These are phyloP conservation scores for Tichodroma muraria DNA, from an alignment of 2,113 vertebrate species.

Conservation along the genomic window DNA sequence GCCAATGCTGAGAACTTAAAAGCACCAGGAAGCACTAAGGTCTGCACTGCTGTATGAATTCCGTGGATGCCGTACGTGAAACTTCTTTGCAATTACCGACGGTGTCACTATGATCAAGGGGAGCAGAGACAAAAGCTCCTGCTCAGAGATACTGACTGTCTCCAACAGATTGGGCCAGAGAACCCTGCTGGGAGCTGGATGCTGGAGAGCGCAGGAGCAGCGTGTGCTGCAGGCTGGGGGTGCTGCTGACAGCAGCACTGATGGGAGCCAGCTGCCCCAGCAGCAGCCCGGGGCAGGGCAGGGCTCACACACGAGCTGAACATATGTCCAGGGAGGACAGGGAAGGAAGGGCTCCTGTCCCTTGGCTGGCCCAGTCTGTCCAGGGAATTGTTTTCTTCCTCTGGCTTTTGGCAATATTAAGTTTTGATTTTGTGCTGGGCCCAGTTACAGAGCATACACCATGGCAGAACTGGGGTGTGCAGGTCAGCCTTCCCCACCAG, in stretches of 20 bases:
- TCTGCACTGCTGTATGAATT: background rate
- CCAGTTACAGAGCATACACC: rapidly evolving
- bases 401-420: background rate
- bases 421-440: rapidly evolving
- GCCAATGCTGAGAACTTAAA: background rate
- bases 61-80: background rate
- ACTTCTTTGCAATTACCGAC: background rate
- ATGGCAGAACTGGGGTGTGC: rapidly evolving
- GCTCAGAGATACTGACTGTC: background rate
- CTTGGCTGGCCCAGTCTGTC: rapidly evolving
- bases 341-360: background rate
- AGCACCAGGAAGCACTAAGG: background rate
- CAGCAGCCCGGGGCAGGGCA: background rate
- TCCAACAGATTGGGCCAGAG: background rate
- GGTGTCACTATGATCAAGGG: background rate
- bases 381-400: background rate
- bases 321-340: background rate
- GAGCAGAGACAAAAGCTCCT: slow-evolving; percentile 4
- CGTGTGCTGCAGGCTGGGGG: background rate
- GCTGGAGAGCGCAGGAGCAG: background rate
- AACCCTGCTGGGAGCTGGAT: background rate
- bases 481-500: background rate
- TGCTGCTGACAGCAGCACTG: slow-evolving; percentile 32
- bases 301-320: background rate
- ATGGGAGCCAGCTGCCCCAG: slow-evolving; percentile 12